Evolutionary conservation across 64 coral and sea anemone species (phyloP), one percentile per base, ranked within the genome.

Genomic region (Montipora capricornis): DNA sequence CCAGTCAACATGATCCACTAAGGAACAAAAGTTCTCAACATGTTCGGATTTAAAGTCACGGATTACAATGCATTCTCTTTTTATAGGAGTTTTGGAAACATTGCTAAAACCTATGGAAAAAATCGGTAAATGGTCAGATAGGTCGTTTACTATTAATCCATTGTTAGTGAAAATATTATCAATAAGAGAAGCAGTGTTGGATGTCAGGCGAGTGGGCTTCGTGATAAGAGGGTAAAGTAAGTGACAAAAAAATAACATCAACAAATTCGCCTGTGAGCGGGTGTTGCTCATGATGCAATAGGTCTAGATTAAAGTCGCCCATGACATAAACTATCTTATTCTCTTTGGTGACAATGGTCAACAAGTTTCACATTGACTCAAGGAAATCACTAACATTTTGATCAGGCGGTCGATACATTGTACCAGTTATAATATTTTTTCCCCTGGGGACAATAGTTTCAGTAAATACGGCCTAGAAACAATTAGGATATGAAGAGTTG

Each of bases 81-180:
- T 86, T 55, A 11, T 53, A 13, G 51, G 44, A 85, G 59, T 75
- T 8, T 76, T 22, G 59, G 3, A 53, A 67, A 15, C 15, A 15
- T 48, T n/a, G 29, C 17, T 81, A 5, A 20, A 52, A 75, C 47
- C 26, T 58, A 82, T 12, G 11, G 49, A 44, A 64, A 73, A 89
- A 20, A 89, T 57, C 13, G 87, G 87, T 20, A 82, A 62, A 46
- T 94, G 93, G 74, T 89, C 92, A 22, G 84, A 94, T 44, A 89
- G 73, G 50, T 94, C 85, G 14, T 76, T 74, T 44, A 94, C 47
- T n/a, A 94, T 55, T 67, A 94, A 13, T 2, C 87, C 92, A 74
- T 94, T 22, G 22, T 22, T 22, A 22, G 22, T 22, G 22, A 22
- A 22, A 22, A 22, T 22, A 22, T 22, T 22, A 22, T 22, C 92